Base-by-base conservation (phyloP, 2,888 invertebrate species). In the Margaritifera margaritifera region DNA sequence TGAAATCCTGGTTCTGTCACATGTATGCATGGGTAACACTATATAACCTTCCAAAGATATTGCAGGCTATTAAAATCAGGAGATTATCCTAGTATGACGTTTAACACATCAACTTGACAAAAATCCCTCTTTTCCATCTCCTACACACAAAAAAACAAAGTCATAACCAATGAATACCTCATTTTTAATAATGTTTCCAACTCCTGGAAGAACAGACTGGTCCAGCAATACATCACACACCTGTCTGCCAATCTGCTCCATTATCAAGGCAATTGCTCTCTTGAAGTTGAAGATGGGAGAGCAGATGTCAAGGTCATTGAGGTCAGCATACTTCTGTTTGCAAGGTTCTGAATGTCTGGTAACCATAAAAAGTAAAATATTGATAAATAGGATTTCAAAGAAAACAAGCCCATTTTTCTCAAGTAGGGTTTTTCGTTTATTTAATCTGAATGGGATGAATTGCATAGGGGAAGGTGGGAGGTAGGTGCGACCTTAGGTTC, bases 151-250 rank as follows among this genome's bases (percentile, higher is more conserved):
- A 57, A 42, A 27, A 53, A 42, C 5, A 5, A 1, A 66, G 22
- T 25, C 22, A 1, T n/a, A 50, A 59, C 25, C n/a, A 50, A 18
- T 52, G 15, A 27, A 53, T 66, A 81, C 84, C 82, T 87, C 87
- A 79, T 87, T 87, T 64, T 87, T 87, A 54, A 87, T 87, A 54
- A 87, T 87, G 64, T 87, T 87, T 54, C 87, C 87, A 8, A 87
- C 87, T 1, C 87, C 87, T 15, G 87, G 87, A 24, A 87, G 71
- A 31, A 87, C 78, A 18, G 71, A 70, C 70, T 87, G 87, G 67
- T 87, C 87, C 68, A 87, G 69, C 22, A 87, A 74, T 2, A 86
- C 85, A 80, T 87, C 87, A 80, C 85, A 85, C 18, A 86, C 75
- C 62, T 72, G 76, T 60, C 84, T 74, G 54, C 74, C 75, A 25